phyloP scores from a whole-genome alignment of 2,888 invertebrate species.

The Standfussiana lucernea region DNA sequence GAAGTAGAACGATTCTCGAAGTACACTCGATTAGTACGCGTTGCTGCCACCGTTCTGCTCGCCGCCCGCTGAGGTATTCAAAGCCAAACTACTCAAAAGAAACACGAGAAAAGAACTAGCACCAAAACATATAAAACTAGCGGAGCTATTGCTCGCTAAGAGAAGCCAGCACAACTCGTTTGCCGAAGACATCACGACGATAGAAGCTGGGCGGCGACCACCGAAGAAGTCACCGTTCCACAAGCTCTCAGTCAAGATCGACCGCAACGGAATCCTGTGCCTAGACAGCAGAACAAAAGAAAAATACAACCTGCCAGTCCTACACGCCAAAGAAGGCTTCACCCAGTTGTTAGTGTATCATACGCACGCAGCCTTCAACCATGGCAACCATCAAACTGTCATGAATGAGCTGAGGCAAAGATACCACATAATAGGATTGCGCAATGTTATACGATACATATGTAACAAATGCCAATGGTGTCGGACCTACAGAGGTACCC shows the following conservation, averaged over 20 bases:
- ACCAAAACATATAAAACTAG: not conserved
- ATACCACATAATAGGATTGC: too few species aligned
- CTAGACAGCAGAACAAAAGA: not conserved
- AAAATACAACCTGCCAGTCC: too few species aligned
- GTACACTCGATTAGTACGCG: not conserved
- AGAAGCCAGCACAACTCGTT: not conserved
- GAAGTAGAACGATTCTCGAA: not conserved
- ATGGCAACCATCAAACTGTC: too few species aligned
- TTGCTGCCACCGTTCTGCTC: slow-evolving; percentile 4
- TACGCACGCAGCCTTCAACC: too few species aligned
- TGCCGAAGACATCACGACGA: not conserved
- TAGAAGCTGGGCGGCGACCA: not conserved
- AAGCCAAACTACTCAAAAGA: slow-evolving; percentile 3
- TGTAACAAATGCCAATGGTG: too few species aligned
- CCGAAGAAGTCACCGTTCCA: not conserved
- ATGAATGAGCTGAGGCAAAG: too few species aligned
- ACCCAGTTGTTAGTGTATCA: too few species aligned
- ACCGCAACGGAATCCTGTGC: not conserved
- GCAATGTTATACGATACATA: too few species aligned
- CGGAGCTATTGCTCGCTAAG: not conserved
- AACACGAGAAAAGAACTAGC: not conserved
- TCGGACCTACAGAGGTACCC: too few species aligned
- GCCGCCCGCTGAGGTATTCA: not conserved
- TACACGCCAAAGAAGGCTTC: too few species aligned
- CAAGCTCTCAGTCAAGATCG: not conserved